Evolutionary conservation across 1,140 invertebrate species (phyloP), one percentile per base, ranked within the genome.

Genomic region (Trichonephila inaurata): DNA sequence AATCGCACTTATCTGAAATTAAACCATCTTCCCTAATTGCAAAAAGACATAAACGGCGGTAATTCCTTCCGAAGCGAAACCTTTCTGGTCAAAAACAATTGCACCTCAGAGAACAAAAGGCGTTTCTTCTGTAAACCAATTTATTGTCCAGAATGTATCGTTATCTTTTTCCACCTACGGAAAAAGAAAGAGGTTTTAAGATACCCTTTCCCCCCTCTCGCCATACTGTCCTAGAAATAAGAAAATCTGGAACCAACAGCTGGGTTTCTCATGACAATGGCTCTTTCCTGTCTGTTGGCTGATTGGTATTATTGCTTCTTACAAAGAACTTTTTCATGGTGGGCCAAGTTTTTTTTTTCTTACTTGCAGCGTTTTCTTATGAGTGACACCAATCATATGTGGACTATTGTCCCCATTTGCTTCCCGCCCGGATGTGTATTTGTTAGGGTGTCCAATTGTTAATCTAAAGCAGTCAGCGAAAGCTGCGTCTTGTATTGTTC

Each of bases 261-360:
- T 92, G 90, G 44, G 77, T 21, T 85, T 85, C 90, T 83, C 33
- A 62, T 77, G 90, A 92, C 77, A 92, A 92, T 92, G 72, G 72
- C 60, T 28, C 66, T 85, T 62, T 85, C 72, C n/a, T 77, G 72
- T 58, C 89, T 82, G 58, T 58, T 21, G 24, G 66, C 82, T 92
- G 90, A 92, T 92, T 92, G 90, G 90, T 92, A 85, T 92, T 92
- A 92, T 92, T 92, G 90, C 90, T 92, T 85, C 72, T 92, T 81
- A 92, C 81, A 92, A 92, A 92, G 81, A 66, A 60, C 33, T 60
- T 81, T 92, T 92, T 85, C 61, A 92, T 85, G 28, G 40, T 62
- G 14, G 77, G 14, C 21, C 72, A 64, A 69, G 51, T 10, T 44
- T 91, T 91, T 91, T 91, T 89, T 89, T 40, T 72, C 24, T n/a